Evolutionary conservation across 2,888 invertebrate species (phyloP).

Genomic region (Eupithecia abbreviata): DNA sequence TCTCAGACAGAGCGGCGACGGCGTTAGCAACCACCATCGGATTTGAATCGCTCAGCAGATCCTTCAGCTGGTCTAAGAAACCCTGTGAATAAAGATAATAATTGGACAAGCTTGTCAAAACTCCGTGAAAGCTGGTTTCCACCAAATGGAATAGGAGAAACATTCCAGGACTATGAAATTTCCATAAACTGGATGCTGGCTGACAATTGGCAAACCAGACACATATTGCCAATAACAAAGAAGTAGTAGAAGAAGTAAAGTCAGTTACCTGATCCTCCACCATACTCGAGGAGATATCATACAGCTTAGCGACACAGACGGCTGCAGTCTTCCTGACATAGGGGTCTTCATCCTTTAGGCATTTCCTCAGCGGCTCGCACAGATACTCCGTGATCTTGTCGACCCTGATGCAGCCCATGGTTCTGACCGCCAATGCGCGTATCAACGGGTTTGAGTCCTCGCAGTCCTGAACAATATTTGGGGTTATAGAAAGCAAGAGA

Average conservation of each 20-base stretch:
- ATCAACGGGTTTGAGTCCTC: conserved; percentile 99
- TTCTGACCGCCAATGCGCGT: conserved; percentile 98
- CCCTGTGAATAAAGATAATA: conserved; percentile 85
- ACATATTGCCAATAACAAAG: no score
- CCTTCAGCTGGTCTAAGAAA: conserved; percentile 97
- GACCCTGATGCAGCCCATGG: conserved; percentile 99
- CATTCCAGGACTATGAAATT: no score
- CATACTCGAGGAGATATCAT: conserved; percentile 95
- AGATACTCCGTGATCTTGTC: conserved; percentile 99
- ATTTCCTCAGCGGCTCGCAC: conserved; percentile 98
- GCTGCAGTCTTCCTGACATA: conserved; percentile 99
- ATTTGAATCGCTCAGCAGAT: conserved; percentile 98
- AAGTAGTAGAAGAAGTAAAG: not conserved
- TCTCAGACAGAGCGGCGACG: conserved; percentile 98
- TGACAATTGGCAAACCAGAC: no score
- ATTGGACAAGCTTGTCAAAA: not conserved
- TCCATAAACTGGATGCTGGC: no score
- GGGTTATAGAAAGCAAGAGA: conserved; percentile 20
- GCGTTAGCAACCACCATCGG: conserved; percentile 99
- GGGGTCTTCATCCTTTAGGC: conserved; percentile 97
- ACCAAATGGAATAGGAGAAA: no score
- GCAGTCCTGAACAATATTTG: conserved; percentile 91
- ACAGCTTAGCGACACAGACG: conserved; percentile 99
- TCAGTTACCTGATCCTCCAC: conserved; percentile 78
- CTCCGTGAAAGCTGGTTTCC: not conserved